Evolutionary conservation across 2,113 vertebrate species (phyloP).

Genomic region (Carlito syrichta): DNA sequence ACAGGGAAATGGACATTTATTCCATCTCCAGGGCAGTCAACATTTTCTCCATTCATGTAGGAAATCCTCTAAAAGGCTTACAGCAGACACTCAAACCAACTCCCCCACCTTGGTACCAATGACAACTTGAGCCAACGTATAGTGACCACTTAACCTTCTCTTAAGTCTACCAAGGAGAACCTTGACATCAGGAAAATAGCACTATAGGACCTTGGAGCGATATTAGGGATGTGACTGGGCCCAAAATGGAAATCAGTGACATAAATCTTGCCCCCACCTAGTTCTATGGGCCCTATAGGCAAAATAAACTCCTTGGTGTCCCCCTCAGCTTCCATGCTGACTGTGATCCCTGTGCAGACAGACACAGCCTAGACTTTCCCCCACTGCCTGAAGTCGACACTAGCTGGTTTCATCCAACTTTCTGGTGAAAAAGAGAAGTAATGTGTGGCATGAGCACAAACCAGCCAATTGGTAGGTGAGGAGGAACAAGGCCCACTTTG

Average conservation of each 20-base stretch:
- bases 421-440: background rate
- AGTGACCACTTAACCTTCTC: background rate
- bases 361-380: background rate
- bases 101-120: background rate
- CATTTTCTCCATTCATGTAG: background rate
- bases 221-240: background rate
- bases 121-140: background rate
- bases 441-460: background rate
- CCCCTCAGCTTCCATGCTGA: background rate
- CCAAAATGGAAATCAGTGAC: background rate
- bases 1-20: background rate
- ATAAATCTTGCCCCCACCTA: background rate
- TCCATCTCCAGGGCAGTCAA: background rate
- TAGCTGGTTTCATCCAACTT: background rate
- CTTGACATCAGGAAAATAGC: background rate
- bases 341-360: background rate
- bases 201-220: background rate
- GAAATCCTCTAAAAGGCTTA: background rate
- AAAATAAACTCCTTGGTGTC: background rate
- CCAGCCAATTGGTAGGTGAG: background rate
- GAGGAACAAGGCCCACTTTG: background rate
- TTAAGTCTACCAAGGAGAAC: background rate
- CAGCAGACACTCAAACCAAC: background rate
- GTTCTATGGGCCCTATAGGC: background rate
- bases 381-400: background rate